Base-by-base conservation (phyloP, 2,888 invertebrate species). In the Ophion costatus region DNA sequence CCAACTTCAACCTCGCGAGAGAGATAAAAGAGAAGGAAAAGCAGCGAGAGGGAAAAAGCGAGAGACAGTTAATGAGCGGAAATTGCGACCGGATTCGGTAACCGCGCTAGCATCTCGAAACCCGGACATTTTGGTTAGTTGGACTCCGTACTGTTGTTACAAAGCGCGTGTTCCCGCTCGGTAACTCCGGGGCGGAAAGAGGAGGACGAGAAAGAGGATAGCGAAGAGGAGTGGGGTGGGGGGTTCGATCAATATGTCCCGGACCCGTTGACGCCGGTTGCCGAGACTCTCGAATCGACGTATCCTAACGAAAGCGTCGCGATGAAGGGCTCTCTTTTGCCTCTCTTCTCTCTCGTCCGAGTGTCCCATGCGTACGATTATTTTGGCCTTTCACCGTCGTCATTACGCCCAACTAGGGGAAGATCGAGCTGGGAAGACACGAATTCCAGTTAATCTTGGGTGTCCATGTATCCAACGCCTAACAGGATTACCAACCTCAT, bases 341-440 rank as follows among this genome's bases (percentile, higher is more conserved):
- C 56, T 1, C 7, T 64, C n/a, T 29, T 56, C 10, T 2, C 14
- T 56, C 29, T 56, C 20, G 20, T 17, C 45, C 20, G 11, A 14
- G 1, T 75, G 10, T 73, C 20, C 11, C 24, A 11, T 45, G 45
- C 63, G 42, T 80, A 20, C 22, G 61, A 20, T 29, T 22, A n/a
- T 42, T 67, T 69, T 42, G 56, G 22, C 22, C 63, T 57, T 56
- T 86, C 80, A 84, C 69, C 51, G 24, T 9, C 14, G 2, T 24
- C 69, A 22, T 24, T 51, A 51, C 9, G 2, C 45, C 20, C 20
- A 17, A 51, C 86, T 88, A 90, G 90, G 91, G 89, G 90, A 87
- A 79, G 87, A 86, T 87, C 90, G 87, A 90, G 91, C 90, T 90
- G 90, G 90, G 88, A 87, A 71, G 82, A 78, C 74, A 80, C 89